A percentile compares a stretch with the other conserved stretches of the same genome.
Conservation (phyloP, 1,140 invertebrate genomes). For the Heliconius hewitsoni region DNA sequence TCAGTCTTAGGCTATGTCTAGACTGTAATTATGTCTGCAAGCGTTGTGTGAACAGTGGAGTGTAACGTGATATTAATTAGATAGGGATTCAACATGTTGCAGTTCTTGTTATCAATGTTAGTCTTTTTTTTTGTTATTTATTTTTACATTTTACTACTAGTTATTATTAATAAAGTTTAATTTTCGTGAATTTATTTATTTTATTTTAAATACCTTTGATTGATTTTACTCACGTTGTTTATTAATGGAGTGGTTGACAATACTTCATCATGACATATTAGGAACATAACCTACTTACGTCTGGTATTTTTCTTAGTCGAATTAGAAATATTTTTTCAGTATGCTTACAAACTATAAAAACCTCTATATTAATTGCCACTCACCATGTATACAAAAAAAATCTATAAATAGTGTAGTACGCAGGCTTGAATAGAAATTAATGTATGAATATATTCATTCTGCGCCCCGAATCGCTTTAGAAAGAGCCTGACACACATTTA, state of each 20-base stretch:
- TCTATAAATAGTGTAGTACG: neutral
- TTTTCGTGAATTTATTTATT: too few species aligned
- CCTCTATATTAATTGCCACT: neutral
- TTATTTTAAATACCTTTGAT: too few species aligned
- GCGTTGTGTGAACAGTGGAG: neutral
- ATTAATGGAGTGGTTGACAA: too few species aligned
- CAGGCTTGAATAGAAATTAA: neutral
- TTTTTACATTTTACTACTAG: neutral
- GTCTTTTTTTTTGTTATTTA: neutral
- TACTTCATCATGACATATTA: too few species aligned
- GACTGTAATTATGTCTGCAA: constrained; percentile 25
- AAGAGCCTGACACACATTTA: neutral
- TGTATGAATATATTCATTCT: neutral
- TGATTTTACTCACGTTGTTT: too few species aligned
- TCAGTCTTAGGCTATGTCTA: constrained; percentile 3
- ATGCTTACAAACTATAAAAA: neutral
- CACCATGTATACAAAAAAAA: neutral
- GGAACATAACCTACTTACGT: too few species aligned
- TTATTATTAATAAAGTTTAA: too few species aligned
- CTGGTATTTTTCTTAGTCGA: too few species aligned
- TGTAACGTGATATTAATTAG: neutral
- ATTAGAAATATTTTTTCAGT: too few species aligned
- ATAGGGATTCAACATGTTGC: neutral
- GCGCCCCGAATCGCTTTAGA: neutral
- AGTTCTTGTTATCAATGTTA: neutral